Conservation (phyloP, 1,140 invertebrate species). For the Lanistes nyassanus region DNA sequence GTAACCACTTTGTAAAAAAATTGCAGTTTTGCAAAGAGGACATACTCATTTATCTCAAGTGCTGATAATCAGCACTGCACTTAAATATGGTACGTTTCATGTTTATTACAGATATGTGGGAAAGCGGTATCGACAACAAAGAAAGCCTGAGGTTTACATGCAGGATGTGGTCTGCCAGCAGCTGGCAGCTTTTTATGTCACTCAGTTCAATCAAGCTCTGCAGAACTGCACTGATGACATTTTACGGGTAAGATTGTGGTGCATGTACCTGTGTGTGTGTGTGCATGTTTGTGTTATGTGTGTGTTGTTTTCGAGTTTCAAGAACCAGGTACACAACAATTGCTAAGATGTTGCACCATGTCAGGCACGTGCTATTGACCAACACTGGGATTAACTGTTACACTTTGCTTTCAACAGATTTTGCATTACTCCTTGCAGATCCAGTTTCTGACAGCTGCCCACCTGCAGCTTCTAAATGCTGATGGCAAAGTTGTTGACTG, state of each 20-base stretch:
- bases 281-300: too few species aligned
- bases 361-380: too few species aligned
- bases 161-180: slow-evolving; percentile 41
- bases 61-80: too few species aligned
- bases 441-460: slow-evolving; percentile 34
- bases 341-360: background rate
- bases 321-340: background rate
- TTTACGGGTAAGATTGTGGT: background rate
- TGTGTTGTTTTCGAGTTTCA: background rate
- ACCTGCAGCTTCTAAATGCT: slow-evolving; percentile 26
- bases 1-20: too few species aligned
- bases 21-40: too few species aligned
- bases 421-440: slow-evolving; percentile 1
- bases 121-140: slow-evolving; percentile 33
- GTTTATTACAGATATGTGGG: slow-evolving; percentile 32
- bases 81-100: too few species aligned
- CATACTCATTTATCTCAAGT: too few species aligned
- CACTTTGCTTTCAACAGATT: background rate
- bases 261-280: too few species aligned
- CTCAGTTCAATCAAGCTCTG: slow-evolving; percentile 35
- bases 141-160: slow-evolving; percentile 27
- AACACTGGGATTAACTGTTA: background rate
- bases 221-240: slow-evolving; percentile 22
- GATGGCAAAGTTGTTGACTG: slow-evolving; percentile 29
- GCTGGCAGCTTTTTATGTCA: slow-evolving; percentile 37